Conservation (phyloP, 2,113 vertebrate genomes). For the Aphyosemion australe region DNA sequence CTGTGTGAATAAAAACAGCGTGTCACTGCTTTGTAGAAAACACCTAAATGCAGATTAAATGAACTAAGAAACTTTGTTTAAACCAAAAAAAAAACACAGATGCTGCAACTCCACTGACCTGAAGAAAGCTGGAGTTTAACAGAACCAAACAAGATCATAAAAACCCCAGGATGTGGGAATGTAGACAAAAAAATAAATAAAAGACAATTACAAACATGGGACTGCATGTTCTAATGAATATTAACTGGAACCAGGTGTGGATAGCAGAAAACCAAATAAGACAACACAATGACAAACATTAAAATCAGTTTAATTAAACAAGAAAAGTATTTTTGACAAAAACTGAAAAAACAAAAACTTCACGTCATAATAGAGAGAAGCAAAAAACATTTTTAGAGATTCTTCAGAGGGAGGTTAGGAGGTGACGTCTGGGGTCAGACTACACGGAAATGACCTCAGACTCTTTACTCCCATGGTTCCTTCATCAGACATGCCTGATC, state of each 20-base stretch:
- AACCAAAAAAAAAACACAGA: background rate
- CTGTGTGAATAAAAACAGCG: too few species aligned
- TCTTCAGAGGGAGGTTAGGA: constrained; percentile 20
- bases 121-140: background rate
- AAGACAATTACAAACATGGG: too few species aligned
- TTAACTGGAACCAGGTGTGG: too few species aligned
- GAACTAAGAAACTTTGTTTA: background rate
- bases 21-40: too few species aligned
- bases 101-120: background rate
- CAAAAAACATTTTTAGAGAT: constrained; percentile 1
- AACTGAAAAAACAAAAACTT: background rate
- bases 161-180: background rate
- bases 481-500: constrained; percentile 44
- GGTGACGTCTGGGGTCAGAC: constrained; percentile 8
- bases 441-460: constrained; percentile 25
- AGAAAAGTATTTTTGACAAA: background rate
- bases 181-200: background rate
- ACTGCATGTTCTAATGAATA: too few species aligned
- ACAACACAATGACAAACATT: background rate
- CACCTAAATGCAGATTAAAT: too few species aligned
- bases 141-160: background rate
- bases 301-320: background rate
- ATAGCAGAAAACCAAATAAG: background rate
- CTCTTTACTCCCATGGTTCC: constrained; percentile 30
- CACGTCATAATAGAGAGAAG: background rate